Percentiles rank a stretch among this genome's conserved stretches.
phyloP scores from a whole-genome alignment of 2,888 invertebrate genomes.

The Rhyacophila evoluta region DNA sequence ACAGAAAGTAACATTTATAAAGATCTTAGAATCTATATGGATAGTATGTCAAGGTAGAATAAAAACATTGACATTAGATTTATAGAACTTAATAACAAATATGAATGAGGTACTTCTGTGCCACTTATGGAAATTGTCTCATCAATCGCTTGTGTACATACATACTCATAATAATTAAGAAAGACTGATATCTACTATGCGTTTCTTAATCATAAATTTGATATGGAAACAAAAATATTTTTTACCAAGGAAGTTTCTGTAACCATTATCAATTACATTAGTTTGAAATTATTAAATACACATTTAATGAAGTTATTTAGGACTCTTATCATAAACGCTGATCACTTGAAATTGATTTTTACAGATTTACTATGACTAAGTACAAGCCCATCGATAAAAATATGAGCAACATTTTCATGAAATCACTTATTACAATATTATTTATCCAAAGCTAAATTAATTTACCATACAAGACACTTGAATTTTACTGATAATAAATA shows the following conservation, averaged over 20 bases:
- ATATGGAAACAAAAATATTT: slow-evolving; percentile 6
- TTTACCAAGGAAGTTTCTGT: neutral
- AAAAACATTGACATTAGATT: too few relatives aligned
- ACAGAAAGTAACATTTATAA: neutral
- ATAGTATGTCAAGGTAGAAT: too few relatives aligned
- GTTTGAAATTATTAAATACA: neutral
- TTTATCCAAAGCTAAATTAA: neutral
- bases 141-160: neutral
- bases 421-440: slow-evolving; percentile 3
- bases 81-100: too few relatives aligned
- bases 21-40: neutral
- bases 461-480: slow-evolving; percentile 19
- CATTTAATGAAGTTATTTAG: neutral
- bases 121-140: too few relatives aligned
- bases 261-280: neutral
- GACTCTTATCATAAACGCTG: neutral
- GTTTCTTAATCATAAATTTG: neutral
- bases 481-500: slow-evolving; percentile 1
- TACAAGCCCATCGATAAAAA: neutral
- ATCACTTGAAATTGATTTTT: slow-evolving; percentile 5
- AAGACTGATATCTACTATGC: neutral
- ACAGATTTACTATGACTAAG: neutral
- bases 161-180: too few relatives aligned
- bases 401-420: slow-evolving; percentile 9
- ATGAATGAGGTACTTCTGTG: too few relatives aligned